phyloP scores from a whole-genome alignment of 2,113 vertebrate genomes.

The Butorides virescens region DNA sequence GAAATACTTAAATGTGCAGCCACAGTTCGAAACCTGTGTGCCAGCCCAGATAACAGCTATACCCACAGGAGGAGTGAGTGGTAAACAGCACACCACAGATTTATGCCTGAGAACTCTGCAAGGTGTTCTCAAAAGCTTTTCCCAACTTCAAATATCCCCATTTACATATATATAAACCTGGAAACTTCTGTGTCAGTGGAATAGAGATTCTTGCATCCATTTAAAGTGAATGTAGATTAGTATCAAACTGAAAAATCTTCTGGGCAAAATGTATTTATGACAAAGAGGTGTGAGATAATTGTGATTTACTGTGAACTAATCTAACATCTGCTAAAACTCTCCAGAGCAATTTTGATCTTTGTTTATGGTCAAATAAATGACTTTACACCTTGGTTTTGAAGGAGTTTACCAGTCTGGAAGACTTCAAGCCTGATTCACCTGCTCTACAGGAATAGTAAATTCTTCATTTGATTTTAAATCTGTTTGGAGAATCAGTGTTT shows the following conservation, averaged over 20 bases:
- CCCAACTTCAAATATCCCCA: not conserved
- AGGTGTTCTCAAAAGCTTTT: not conserved
- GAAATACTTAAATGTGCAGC: not conserved
- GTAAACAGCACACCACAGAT: not conserved
- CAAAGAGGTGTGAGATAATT: not conserved
- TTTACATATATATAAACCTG: not conserved
- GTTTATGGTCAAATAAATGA: not conserved
- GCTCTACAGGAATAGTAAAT: not conserved
- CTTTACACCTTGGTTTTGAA: not conserved
- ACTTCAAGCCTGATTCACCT: not conserved
- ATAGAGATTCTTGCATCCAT: not conserved
- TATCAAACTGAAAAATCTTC: not conserved
- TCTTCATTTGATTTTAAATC: not conserved
- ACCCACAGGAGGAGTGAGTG: fast-evolving
- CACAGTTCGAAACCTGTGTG: not conserved
- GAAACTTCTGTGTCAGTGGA: not conserved
- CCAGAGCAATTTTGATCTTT: not conserved
- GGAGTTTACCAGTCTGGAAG: not conserved
- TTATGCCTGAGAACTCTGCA: not conserved
- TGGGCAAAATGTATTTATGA: not conserved
- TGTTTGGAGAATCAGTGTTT: not conserved
- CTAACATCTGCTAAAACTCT: not conserved
- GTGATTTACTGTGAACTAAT: not conserved
- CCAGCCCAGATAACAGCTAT: no score
- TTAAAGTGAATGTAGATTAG: not conserved